Percentiles rank a stretch among this genome's conserved stretches.
These are phyloP conservation scores for Drosophila paulistorum DNA, from an alignment of 1,140 invertebrate genomes.

Conservation along the genomic window DNA sequence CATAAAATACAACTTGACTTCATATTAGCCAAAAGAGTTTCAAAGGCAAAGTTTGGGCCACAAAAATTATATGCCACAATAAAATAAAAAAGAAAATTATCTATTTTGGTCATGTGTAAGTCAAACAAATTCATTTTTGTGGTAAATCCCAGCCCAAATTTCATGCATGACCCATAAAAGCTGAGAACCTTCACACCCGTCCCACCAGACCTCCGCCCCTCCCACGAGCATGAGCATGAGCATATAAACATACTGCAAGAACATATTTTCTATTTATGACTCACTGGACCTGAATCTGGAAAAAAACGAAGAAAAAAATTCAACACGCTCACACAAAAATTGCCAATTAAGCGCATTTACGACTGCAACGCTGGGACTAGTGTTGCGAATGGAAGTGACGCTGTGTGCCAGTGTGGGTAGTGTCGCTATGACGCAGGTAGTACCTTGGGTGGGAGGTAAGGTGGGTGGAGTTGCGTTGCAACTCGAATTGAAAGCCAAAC, in stretches of 20 bases:
- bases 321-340: conserved; percentile 74
- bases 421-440: conserved; percentile 27
- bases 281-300: conserved; percentile 36
- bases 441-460: neutral
- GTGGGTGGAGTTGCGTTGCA: neutral
- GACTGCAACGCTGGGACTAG: conserved; percentile 58
- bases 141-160: conserved; percentile 49
- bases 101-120: conserved; percentile 22
- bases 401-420: conserved; percentile 22
- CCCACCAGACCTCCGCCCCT: neutral
- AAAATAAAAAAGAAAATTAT: conserved; percentile 26
- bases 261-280: conserved; percentile 60
- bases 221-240: neutral
- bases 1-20: neutral
- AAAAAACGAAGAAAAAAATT: conserved; percentile 45
- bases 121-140: conserved; percentile 22
- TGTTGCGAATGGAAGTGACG: conserved; percentile 26
- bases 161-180: conserved; percentile 60
- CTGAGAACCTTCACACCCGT: neutral
- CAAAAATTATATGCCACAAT: conserved; percentile 4
- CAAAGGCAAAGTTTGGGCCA: neutral
- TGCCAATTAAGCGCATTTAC: conserved; percentile 79
- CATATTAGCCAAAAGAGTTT: neutral
- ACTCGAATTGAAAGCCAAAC: conserved; percentile 17
- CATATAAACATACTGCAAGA: conserved; percentile 34